Conservation (phyloP, 2,113 vertebrate species). For the Cynocephalus volans region DNA sequence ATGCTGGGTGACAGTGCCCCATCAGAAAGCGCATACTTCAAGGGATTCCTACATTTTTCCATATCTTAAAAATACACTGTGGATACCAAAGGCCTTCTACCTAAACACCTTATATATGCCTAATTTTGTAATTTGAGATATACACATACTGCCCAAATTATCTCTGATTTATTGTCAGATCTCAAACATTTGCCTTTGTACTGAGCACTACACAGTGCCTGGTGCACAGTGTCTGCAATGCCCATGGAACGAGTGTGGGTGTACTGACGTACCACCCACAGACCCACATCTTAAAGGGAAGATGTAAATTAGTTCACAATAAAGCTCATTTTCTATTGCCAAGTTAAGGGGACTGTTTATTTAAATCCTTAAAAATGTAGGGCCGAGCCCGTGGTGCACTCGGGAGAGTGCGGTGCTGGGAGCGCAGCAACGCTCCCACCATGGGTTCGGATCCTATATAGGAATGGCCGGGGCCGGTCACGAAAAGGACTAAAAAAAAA, state of each 20-base stretch:
- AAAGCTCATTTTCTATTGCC: neutral
- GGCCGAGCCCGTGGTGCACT: no score
- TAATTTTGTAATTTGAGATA: neutral
- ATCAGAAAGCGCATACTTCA: neutral
- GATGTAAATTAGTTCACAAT: rapidly evolving
- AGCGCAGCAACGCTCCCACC: no score
- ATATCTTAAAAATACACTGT: neutral
- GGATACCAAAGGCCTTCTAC: neutral
- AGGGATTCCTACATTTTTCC: neutral
- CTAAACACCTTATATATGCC: neutral
- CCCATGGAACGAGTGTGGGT: no score
- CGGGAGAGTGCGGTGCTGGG: no score
- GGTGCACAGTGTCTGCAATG: no score
- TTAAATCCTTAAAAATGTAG: neutral
- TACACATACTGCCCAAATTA: rapidly evolving
- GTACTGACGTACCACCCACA: rapidly evolving
- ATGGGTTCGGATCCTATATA: no score
- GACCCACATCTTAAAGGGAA: no score
- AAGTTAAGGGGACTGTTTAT: neutral
- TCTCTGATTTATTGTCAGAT: neutral
- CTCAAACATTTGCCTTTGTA: rapidly evolving
- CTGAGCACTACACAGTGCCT: neutral
- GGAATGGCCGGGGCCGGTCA: no score
- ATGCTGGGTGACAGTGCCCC: constrained; percentile 31
- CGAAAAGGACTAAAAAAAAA: no score